phyloP scores from a whole-genome alignment of 2,888 invertebrate species.

The Maniola hyperantus region DNA sequence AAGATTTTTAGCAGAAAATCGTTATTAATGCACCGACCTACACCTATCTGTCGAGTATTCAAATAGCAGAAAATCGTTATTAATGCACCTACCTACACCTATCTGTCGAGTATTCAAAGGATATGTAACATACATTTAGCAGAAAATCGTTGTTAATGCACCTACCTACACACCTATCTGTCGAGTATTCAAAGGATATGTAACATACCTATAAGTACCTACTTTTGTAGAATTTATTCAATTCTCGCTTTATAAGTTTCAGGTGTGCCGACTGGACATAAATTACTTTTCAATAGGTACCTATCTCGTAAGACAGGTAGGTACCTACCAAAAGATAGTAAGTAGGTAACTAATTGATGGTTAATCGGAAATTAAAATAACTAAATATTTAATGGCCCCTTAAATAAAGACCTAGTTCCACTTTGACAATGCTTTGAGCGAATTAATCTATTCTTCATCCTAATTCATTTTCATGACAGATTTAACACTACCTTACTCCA shows the following conservation, averaged over 20 bases:
- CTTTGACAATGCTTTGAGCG: neutral
- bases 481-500: neutral
- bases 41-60: no score
- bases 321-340: neutral
- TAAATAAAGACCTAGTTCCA: neutral
- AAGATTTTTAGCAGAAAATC: conserved; percentile 6
- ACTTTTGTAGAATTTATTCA: conserved; percentile 1
- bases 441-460: conserved; percentile 3
- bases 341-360: no score
- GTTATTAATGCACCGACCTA: neutral
- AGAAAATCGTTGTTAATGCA: conserved; percentile 3
- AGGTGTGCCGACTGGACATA: neutral
- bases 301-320: neutral
- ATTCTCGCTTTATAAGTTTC: neutral
- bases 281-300: neutral
- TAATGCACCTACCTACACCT: no score
- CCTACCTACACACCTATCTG: no score
- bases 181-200: no score
- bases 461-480: conserved; percentile 10
- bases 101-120: no score
- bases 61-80: conserved; percentile 13
- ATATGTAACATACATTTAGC: neutral
- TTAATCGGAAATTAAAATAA: no score
- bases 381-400: no score
- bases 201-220: neutral